These are phyloP conservation scores for Capromys pilorides DNA, from an alignment of 2,797 vertebrate species.

Conservation along the genomic window DNA sequence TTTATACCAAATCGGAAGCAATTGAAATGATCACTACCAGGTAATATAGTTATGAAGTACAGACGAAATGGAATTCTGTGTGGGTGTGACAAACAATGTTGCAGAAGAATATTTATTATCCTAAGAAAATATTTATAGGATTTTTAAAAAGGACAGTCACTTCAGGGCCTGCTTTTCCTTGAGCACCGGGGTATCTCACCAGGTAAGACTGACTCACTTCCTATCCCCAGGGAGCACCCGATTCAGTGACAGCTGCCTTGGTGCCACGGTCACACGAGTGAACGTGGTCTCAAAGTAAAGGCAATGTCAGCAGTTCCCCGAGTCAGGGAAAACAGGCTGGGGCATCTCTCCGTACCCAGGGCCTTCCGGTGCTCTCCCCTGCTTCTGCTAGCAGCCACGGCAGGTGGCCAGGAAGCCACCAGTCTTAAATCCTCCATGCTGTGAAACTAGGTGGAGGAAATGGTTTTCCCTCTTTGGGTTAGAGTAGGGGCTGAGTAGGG, in stretches of 20 bases:
- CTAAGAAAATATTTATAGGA: not conserved
- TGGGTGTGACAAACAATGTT: constrained; percentile 16
- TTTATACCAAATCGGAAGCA: not conserved
- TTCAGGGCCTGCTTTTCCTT: not conserved
- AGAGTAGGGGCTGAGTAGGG: not conserved
- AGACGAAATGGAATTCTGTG: not conserved
- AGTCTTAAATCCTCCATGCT: not conserved
- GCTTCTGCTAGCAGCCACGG: not conserved
- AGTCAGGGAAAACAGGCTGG: not conserved
- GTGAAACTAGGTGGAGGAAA: not conserved
- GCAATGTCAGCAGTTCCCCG: not conserved
- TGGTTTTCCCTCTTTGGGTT: not conserved
- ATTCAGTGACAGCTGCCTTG: not conserved
- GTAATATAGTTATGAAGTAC: not conserved
- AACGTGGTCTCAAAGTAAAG: not conserved
- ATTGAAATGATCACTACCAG: not conserved
- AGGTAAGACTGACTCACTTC: not conserved
- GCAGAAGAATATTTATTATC: not conserved
- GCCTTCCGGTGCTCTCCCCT: not conserved
- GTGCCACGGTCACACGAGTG: not conserved
- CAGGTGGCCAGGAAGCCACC: not conserved
- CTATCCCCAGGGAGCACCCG: not conserved
- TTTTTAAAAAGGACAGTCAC: not conserved
- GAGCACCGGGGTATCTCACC: not conserved
- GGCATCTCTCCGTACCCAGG: not conserved